Conservation (phyloP, 2,797 vertebrate genomes). For the Mormyrus hasselquistii region DNA sequence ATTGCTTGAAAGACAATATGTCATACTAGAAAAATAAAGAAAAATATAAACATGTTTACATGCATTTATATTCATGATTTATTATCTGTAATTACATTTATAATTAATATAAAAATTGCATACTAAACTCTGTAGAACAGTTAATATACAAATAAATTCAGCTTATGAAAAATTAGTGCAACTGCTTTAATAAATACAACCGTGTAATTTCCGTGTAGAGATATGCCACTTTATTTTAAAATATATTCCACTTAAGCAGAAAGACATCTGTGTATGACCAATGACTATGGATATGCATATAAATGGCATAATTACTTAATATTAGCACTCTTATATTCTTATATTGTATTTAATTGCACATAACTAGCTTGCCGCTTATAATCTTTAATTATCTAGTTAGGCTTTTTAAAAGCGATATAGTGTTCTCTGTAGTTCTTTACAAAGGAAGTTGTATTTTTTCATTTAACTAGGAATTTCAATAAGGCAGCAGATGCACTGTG, state of each 20-base stretch:
- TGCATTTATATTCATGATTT: background rate
- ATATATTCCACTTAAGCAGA: background rate
- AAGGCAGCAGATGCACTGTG: background rate
- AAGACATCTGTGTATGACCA: background rate
- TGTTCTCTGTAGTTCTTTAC: background rate
- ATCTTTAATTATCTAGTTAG: background rate
- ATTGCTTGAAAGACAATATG: background rate
- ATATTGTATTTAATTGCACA: background rate
- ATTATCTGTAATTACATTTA: background rate
- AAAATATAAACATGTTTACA: background rate
- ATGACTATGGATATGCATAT: background rate
- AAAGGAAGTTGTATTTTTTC: background rate
- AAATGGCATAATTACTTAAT: slow-evolving; percentile 3
- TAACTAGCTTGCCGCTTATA: background rate
- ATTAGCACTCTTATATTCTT: background rate
- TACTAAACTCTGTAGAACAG: background rate
- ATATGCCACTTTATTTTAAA: background rate
- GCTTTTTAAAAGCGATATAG: background rate
- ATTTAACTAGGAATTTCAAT: background rate
- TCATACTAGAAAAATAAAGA: background rate
- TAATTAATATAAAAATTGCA: slow-evolving; percentile 4
- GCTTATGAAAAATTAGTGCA: background rate
- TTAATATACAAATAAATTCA: slow-evolving; percentile 1
- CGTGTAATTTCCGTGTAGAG: background rate
- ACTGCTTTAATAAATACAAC: background rate